Conservation (phyloP, 2,888 invertebrate species). For the Nysson spinosus region DNA sequence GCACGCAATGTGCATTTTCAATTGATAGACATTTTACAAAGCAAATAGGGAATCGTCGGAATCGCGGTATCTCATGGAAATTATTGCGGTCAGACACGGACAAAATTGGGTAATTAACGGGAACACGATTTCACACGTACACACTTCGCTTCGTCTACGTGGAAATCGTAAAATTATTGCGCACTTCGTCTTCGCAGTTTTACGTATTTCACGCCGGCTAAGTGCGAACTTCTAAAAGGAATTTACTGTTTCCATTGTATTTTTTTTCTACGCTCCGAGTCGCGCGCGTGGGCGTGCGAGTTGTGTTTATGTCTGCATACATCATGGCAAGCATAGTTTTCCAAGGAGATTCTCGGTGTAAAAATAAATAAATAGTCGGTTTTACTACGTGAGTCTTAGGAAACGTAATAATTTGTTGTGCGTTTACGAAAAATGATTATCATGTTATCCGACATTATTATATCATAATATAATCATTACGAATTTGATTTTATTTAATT, state of each 20-base stretch:
- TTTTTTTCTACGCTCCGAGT: not conserved
- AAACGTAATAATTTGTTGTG: no score
- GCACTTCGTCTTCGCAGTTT: not conserved
- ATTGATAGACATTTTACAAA: constrained; percentile 11
- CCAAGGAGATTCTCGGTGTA: no score
- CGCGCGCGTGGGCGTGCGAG: not conserved
- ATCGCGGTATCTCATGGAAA: constrained; percentile 3
- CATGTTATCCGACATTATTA: no score
- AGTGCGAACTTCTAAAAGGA: not conserved
- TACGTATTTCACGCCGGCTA: not conserved
- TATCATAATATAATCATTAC: no score
- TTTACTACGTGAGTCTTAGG: no score
- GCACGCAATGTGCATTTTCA: constrained; percentile 16
- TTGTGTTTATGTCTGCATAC: no score
- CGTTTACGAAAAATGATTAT: no score
- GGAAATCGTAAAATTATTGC: constrained; percentile 4
- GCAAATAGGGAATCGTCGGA: constrained; percentile 7
- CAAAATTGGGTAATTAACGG: constrained; percentile 25
- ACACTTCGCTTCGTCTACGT: not conserved
- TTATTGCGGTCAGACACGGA: constrained; percentile 11
- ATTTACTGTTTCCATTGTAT: not conserved
- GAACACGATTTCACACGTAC: constrained; percentile 10
- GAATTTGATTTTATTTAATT: no score
- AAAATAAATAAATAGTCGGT: no score
- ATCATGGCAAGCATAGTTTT: no score